Base-by-base conservation (phyloP, 2,888 invertebrate genomes). In the Osedax frankpressi region DNA sequence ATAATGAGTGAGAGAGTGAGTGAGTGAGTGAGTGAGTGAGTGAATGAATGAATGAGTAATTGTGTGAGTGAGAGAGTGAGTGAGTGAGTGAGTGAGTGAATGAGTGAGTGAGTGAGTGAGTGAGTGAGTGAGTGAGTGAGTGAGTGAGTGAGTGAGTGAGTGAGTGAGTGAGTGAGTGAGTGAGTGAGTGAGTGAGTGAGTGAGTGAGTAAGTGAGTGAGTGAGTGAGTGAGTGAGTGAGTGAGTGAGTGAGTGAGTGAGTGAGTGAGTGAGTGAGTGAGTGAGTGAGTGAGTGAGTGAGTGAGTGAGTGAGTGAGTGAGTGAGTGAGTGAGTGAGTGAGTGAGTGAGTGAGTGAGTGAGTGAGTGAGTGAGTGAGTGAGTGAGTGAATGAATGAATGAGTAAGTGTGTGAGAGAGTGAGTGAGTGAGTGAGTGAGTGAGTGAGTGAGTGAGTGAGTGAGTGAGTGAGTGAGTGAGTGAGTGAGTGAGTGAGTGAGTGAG, bases 211-310 rank as follows among this genome's bases (percentile, higher is more conserved):
- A n/a, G n/a, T n/a, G n/a, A n/a, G n/a, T n/a, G n/a, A n/a, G n/a
- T 65, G 74, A 74, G 74, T 30, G 74, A 74, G 74, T 74, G 74
- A 74, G 74, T 74, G 74, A 74, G 74, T 68, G 74, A 74, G 74
- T 74, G 74, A 74, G 74, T 71, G 67, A 74, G 74, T 28, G 74
- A 69, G 74, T 59, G 74, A 68, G 73, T 59, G 74, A 74, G 74
- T 74, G 74, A 74, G 74, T 65, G 74, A 74, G 65, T 30, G 73
- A 74, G 74, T 67, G 74, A 74, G 74, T 71, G 73, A 74, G 73
- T 44, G 74, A 59, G 74, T 60, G 74, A 74, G 73, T 29, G 75
- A 59, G 75, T 71, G 74, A 70, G 70, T 28, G 73, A 60, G 73
- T 29, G 74, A 74, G 75, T 62, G 74, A 70, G 60, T 59, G 74